phyloP scores from a whole-genome alignment of 35 echinoderm and acorn worm species.

The Hemicentrotus pulcherrimus region DNA sequence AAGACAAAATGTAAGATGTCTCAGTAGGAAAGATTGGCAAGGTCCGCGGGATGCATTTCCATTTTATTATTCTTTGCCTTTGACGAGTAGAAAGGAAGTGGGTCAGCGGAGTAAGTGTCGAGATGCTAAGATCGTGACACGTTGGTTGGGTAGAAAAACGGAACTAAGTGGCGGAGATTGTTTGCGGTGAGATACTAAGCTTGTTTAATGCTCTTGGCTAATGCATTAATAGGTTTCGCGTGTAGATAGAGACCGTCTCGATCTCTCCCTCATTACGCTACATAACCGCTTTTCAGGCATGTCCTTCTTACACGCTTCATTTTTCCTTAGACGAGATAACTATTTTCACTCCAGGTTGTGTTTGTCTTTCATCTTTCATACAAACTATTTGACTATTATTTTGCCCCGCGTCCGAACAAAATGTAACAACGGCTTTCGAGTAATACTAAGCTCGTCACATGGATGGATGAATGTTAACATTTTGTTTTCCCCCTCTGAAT shows the following conservation, averaged over 20 bases:
- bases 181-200: background rate
- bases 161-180: background rate
- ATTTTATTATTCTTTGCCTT: background rate
- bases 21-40: background rate
- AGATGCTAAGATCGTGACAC: background rate
- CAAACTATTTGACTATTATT: background rate
- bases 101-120: background rate
- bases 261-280: background rate
- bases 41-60: background rate
- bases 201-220: slow-evolving; percentile 4
- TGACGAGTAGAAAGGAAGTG: background rate
- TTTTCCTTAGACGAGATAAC: background rate
- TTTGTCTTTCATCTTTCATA: background rate
- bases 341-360: background rate
- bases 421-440: background rate
- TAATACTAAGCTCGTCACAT: background rate
- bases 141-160: background rate
- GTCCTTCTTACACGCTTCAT: background rate
- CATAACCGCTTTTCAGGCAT: background rate
- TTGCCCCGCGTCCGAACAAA: background rate
- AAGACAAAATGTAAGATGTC: background rate
- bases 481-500: no score
- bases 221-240: background rate
- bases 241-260: background rate
- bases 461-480: background rate